phyloP scores from a whole-genome alignment of 2,888 invertebrate genomes.

The Meliscaeva auricollis region DNA sequence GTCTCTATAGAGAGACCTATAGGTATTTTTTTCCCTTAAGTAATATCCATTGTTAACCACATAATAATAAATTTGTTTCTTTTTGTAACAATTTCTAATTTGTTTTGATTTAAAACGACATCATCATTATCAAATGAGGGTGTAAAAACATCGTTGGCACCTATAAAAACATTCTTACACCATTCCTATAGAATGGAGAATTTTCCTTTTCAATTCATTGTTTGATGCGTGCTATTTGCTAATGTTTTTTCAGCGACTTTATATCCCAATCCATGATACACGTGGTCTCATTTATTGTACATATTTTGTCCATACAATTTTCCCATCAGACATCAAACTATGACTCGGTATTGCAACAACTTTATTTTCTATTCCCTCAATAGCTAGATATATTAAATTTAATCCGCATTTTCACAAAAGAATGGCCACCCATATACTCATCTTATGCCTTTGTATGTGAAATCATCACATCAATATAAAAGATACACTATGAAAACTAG shows the following conservation, averaged over 20 bases:
- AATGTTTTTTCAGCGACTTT: slow-evolving; percentile 24
- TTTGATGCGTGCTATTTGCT: neutral
- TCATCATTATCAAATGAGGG: neutral
- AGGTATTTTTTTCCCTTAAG: too few relatives aligned
- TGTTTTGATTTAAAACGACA: slow-evolving; percentile 11
- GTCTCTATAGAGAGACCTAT: too few relatives aligned
- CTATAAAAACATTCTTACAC: slow-evolving; percentile 16
- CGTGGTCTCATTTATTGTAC: slow-evolving; percentile 26
- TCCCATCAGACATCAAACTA: neutral
- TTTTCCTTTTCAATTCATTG: neutral
- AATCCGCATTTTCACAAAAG: slow-evolving; percentile 46
- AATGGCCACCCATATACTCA: slow-evolving; percentile 64
- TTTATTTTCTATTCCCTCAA: slow-evolving; percentile 8
- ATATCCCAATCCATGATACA: neutral
- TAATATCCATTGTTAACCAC: neutral
- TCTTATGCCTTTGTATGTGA: slow-evolving; percentile 29
- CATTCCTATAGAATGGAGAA: neutral
- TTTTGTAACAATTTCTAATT: slow-evolving; percentile 6
- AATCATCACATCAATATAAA: slow-evolving; percentile 60
- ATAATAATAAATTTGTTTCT: neutral
- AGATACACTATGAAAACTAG: neutral
- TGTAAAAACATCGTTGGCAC: slow-evolving; percentile 7
- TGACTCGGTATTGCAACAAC: neutral
- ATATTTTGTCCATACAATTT: neutral
- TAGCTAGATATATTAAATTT: slow-evolving; percentile 36